Base-by-base conservation (phyloP, 1,140 invertebrate species). In the Drosophila carrolli region DNA sequence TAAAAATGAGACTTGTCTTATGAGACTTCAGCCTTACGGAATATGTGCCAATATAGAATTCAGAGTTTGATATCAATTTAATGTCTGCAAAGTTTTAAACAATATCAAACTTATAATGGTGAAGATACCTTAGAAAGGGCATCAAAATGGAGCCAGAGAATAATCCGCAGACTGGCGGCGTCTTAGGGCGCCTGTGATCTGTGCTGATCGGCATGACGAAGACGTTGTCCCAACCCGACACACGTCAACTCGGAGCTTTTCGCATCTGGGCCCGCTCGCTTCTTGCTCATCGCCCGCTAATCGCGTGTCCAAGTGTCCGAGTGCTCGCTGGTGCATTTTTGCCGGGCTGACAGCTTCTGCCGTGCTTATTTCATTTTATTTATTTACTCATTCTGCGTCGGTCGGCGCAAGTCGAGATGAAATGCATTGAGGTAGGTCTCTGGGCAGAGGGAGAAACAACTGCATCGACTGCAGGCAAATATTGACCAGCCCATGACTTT, bases 161-260 rank as follows among this genome's bases (percentile, higher is more conserved):
- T 10, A 14, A 44, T 13, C 41, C 19, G 2, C 32, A 65, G 27
- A 38, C 37, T n/a, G 41, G 60, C 65, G 71, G 74, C 65, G 67
- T 62, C 79, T 81, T 44, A 67, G 68, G 78, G 67, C 71, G 74
- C 74, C 79, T 68, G n/a, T 68, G 59, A 81, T 76, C 78, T 81
- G 79, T 74, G 68, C 72, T 81, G 72, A 80, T 77, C 66, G 61
- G 66, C 74, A 74, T 78, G 68, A 75, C 68, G 79, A 78, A 74
- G 79, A 75, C 56, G 70, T 75, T 82, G 75, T 74, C 63, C 73
- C 61, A 61, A 75, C 60, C 79, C 63, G 75, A 75, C 75, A 74
- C 54, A 79, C 77, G 75, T 71, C 78, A 75, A 71, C 35, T 62
- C 44, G n/a, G 32, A 53, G 56, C 41, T 56, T 61, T 80, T 81